Evolutionary conservation across 2,113 vertebrate species (phyloP), one percentile per base, ranked within the genome.

Genomic region (Thalassoma bifasciatum): DNA sequence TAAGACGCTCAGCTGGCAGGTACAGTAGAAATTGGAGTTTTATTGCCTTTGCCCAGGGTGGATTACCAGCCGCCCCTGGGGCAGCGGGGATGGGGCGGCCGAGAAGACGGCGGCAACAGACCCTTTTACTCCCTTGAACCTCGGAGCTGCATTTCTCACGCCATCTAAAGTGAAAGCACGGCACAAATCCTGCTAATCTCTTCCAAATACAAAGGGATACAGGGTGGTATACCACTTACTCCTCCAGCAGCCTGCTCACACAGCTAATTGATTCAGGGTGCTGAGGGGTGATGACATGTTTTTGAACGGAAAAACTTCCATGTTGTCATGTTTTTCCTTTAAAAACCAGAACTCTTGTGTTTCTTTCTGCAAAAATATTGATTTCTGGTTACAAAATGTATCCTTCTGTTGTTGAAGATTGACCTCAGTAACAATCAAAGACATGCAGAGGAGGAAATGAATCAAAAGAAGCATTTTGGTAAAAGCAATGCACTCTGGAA

Each of bases 21-120:
- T 95, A 94, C 88, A 92, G 92, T 90, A 91, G 91, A 94, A 95
- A 93, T 79, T 77, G 60, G 87, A 91, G 89, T 93, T 93, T 94
- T 94, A 94, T 92, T 92, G 91, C 91, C 77, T 47, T 60, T 79
- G 88, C 83, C 86, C 61, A 24, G 13, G 79, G 88, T 87, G 88
- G 90, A 93, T 93, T 92, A 91, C 70, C 83, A 80, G 86, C 77
- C 79, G 85, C 46, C 75, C 49, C 84, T 66, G 54, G 86, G 85
- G 82, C 75, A 75, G 82, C 75, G 73, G 79, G 60, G 74, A 72
- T 53, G 62, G 86, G 75, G 67, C 64, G 75, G 72, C 66, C 83
- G 63, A 38, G 49, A 61, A 38, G 73, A 70, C 69, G 44, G 72
- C 70, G 40, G 68, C 71, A 70, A 59, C 49, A 17, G 72, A 46